Base-by-base conservation (phyloP, 2,797 vertebrate species). In the Neosilurus hyrtlii region DNA sequence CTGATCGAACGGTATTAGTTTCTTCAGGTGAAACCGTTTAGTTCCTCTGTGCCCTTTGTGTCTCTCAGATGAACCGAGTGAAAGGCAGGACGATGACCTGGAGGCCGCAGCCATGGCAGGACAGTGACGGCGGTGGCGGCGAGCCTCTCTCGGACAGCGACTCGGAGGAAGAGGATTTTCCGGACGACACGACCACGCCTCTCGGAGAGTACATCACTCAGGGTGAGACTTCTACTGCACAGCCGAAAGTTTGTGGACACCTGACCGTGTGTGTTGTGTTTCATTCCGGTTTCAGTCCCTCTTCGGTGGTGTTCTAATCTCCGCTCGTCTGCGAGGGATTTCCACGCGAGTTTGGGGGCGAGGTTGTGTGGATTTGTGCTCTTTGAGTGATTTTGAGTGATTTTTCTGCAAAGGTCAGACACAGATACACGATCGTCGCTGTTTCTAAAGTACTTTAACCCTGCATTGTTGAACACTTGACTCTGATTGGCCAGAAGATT, bases 151-250 rank as follows among this genome's bases (percentile, higher is more conserved):
- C 95, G 0, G 95, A 95, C 91, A 95, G 94, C 8, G 95, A 95
- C 90, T 95, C 95, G 0, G 95, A 95, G 77, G 95, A 95, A 85
- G 95, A 95, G 85, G 95, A 95, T 91, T 95, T 95, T 83, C 95
- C 95, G 0, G 95, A 95, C 30, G 94, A 95, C 90, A 94, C 92
- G 83, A 94, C 93, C 66, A 95, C 94, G 1, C 94, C 94, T 0
- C 81, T 95, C 76, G 95, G 95, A 57, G 93, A 95, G 89, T 95
- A 95, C 87, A 89, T 95, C 30, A 95, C 93, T 59, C 93, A 94
- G 0, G 95, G 95, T 95, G 83, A 90, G 90, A 68, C 1, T 43
- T 43, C 37, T 1, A 1, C 63, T 16, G 2, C 1, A 18, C 1
- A 1, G 30, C 0, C 65, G 2, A 35, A 9, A 0, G 9, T 22